Evolutionary conservation across 2,113 vertebrate genomes (phyloP), one percentile per base, ranked within the genome.

Genomic region (Grantiella picta): DNA sequence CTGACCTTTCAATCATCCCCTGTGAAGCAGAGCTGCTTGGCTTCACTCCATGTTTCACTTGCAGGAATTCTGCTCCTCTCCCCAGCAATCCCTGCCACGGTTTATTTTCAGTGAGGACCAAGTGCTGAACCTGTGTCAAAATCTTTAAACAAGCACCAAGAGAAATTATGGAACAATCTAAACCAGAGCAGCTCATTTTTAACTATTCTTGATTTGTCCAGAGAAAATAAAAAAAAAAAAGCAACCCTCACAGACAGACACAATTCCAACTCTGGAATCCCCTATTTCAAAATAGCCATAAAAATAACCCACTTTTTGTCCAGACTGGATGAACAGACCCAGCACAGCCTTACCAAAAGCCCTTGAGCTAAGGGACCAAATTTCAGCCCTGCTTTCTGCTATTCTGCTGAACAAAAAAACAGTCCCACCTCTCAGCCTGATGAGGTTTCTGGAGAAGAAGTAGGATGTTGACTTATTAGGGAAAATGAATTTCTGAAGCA

Each of bases 131-230:
- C 8, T 5, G 40, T 5, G 8, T 72, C 90, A 44, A 29, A 50
- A 54, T 22, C 85, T 88, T 82, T 44, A 82, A 92, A 75, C 85
- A 94, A 82, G 40, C 29, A 95, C 35, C 61, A 52, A 82, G 82
- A 79, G 82, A 68, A 90, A 85, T 76, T 6, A 19, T 7, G 35
- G 70, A 42, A 60, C 38, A 76, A 47, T 90, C 66, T 69, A 61
- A 87, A 82, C 11, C 60, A 82, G 56, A 71, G 70, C 69, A 75
- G 35, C 35, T 85, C 49, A 5, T 75, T 79, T 93, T 75, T 53
- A 92, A 50, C 52, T 71, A 15, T 27, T 88, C 65, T 59, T 78
- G 33, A 60, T 71, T 44, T 60, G 17, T 71, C 49, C 19, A 2
- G 8, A 38, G 14, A 1, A 2, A 38, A 54, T 38, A 45, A 22